Conservation (phyloP, 1,140 invertebrate genomes). For the Trissolcus basalis region DNA sequence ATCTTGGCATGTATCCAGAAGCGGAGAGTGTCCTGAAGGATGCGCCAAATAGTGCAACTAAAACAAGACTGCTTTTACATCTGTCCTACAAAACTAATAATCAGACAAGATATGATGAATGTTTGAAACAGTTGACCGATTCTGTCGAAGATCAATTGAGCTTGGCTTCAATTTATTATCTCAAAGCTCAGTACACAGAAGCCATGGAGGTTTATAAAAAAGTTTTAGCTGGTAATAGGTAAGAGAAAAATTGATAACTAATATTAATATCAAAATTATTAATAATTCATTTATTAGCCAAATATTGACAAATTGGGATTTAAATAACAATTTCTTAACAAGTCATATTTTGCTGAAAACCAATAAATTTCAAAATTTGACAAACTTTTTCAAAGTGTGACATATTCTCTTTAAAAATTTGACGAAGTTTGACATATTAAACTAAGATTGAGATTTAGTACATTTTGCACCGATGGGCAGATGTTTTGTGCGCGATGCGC, state of each 20-base stretch:
- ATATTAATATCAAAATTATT: conserved; percentile 1
- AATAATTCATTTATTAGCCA: conserved; percentile 1
- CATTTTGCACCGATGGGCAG: too few species aligned
- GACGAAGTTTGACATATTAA: too few species aligned
- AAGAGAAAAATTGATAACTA: conserved; percentile 30
- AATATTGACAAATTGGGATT: too few species aligned
- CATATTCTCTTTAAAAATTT: too few species aligned
- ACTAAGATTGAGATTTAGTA: too few species aligned
- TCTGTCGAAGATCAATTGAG: conserved; percentile 96
- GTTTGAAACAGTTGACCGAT: conserved; percentile 90
- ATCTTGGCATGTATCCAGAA: conserved; percentile 90
- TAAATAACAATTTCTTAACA: too few species aligned
- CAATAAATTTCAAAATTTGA: too few species aligned
- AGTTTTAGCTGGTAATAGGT: conserved; percentile 93
- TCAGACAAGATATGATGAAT: conserved; percentile 87
- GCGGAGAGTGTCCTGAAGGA: conserved; percentile 80
- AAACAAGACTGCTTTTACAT: conserved; percentile 93
- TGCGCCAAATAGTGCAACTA: conserved; percentile 79
- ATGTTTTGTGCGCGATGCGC: too few species aligned
- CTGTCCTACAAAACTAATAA: conserved; percentile 95
- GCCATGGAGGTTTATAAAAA: conserved; percentile 99
- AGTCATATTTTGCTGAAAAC: too few species aligned
- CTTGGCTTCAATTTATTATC: conserved; percentile 96
- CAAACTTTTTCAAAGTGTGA: too few species aligned
- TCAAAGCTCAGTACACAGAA: conserved; percentile 97